A percentile compares a stretch with the other conserved stretches of the same genome.
Evolutionary conservation across 2,113 vertebrate genomes (phyloP).

Genomic region (Parus major): DNA sequence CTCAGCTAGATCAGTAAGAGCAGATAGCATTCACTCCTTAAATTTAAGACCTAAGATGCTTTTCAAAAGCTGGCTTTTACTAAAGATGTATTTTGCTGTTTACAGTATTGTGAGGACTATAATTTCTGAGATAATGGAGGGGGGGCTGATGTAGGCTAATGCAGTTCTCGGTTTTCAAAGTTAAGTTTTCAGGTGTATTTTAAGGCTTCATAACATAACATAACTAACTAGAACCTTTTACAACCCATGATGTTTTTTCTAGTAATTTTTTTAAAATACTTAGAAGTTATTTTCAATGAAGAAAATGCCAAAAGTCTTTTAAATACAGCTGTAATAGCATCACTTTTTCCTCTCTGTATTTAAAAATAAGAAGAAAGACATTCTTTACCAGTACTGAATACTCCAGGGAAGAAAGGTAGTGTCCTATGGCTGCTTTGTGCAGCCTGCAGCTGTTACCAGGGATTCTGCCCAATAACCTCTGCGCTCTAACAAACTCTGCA

Average conservation of each 20-base stretch:
- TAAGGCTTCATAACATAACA: not conserved
- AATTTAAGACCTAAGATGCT: not conserved
- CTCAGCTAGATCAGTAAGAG: not conserved
- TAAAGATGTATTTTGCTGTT: not conserved
- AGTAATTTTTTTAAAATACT: not conserved
- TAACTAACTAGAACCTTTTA: not conserved
- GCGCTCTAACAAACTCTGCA: not conserved
- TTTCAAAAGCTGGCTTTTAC: not conserved
- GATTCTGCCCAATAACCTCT: not conserved
- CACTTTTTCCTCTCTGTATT: not conserved
- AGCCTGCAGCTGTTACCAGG: not conserved
- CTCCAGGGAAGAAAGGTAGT: not conserved
- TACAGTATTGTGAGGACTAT: not conserved
- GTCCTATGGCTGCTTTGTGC: not conserved
- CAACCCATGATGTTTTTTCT: not conserved
- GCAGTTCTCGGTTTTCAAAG: not conserved
- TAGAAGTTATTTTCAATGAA: not conserved
- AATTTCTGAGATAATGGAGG: not conserved
- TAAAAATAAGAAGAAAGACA: not conserved
- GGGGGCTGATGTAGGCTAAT: rapidly evolving
- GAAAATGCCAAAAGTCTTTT: not conserved
- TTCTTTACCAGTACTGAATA: not conserved
- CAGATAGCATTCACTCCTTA: not conserved
- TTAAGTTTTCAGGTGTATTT: not conserved
- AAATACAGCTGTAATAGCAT: not conserved